Conservation (phyloP, 2,888 invertebrate genomes). For the Cryptocephalus moraei region DNA sequence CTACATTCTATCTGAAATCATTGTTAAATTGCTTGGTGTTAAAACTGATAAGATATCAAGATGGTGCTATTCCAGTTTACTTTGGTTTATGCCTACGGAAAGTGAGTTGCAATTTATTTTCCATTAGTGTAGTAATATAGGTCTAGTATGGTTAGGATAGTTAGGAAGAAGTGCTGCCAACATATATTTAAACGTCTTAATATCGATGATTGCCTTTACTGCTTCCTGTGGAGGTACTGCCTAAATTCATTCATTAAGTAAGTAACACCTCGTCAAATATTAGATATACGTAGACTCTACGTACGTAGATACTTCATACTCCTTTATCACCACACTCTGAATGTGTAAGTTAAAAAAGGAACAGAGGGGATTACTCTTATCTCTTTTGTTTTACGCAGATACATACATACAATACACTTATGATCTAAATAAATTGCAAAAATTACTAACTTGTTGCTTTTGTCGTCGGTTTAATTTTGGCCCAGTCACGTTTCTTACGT, state of each 20-base stretch:
- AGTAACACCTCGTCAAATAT: neutral
- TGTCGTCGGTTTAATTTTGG: too few relatives aligned
- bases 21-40: neutral
- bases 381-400: too few relatives aligned
- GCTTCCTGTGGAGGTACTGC: neutral
- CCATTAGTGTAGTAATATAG: neutral
- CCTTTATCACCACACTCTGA: too few relatives aligned
- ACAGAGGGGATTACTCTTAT: too few relatives aligned
- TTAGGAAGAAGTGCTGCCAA: neutral
- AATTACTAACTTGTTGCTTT: too few relatives aligned
- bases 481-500: too few relatives aligned
- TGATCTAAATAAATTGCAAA: too few relatives aligned
- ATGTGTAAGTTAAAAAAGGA: too few relatives aligned
- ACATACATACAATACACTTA: too few relatives aligned
- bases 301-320: too few relatives aligned
- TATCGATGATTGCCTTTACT: neutral
- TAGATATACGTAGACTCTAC: too few relatives aligned
- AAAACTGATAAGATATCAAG: neutral
- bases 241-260: neutral
- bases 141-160: neutral
- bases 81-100: neutral
- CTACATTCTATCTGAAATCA: neutral
- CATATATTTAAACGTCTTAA: neutral
- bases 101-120: neutral
- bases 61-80: neutral